These are phyloP conservation scores for Dipodomys merriami DNA, from an alignment of 2,113 vertebrate species.

Conservation along the genomic window DNA sequence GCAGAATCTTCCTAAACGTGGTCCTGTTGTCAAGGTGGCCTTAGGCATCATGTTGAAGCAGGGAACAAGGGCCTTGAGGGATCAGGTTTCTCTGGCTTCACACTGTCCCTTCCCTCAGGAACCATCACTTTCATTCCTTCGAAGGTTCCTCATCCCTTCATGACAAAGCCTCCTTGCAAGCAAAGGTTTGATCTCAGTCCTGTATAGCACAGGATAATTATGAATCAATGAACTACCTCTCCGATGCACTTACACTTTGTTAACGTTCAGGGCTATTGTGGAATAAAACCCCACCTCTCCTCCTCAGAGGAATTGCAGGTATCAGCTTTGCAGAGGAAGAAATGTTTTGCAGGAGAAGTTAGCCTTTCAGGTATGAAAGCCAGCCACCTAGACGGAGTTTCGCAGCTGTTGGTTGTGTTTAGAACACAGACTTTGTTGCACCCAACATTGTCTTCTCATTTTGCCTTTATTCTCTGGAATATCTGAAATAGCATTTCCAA, in stretches of 20 bases:
- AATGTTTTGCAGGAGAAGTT: not conserved
- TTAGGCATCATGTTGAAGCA: constrained; percentile 17
- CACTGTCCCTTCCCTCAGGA: not conserved
- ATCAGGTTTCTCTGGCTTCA: constrained; percentile 19
- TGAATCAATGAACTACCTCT: constrained; percentile 48
- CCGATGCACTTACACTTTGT: constrained; percentile 29
- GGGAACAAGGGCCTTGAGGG: constrained; percentile 21
- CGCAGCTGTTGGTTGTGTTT: not conserved
- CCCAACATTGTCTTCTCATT: not conserved
- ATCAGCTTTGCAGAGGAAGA: constrained; percentile 38
- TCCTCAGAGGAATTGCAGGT: constrained; percentile 39
- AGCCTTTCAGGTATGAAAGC: constrained; percentile 49
- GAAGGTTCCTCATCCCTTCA: constrained; percentile 23
- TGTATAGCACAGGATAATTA: constrained; percentile 58
- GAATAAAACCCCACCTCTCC: constrained; percentile 34
- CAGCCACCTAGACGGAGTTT: not conserved
- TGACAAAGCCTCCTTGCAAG: constrained; percentile 46
- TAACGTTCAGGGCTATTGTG: constrained; percentile 20
- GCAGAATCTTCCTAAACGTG: not conserved
- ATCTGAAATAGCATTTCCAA: not conserved
- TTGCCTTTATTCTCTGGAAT: not conserved
- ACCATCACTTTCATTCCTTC: constrained; percentile 46
- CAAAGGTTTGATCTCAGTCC: constrained; percentile 40
- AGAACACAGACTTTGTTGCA: not conserved
- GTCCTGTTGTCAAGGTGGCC: not conserved